Percentiles rank a stretch among this genome's conserved stretches.
These are phyloP conservation scores for Cheilosia variabilis DNA, from an alignment of 2,888 invertebrate species.

Conservation along the genomic window DNA sequence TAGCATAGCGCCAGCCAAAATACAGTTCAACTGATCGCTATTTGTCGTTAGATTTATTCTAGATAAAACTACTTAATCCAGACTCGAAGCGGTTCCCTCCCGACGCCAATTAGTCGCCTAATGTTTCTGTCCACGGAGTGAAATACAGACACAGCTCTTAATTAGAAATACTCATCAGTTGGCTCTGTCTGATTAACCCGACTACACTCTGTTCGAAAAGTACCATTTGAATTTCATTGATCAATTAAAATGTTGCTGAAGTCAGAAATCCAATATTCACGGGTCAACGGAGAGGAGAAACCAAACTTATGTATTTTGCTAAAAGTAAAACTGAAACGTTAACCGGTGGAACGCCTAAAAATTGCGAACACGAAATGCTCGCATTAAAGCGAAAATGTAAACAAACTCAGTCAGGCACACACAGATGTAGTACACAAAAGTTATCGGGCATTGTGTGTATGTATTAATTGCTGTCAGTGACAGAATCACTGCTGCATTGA, in stretches of 20 bases:
- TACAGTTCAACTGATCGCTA: too few species aligned
- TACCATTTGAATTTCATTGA: too few species aligned
- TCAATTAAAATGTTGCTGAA: too few species aligned
- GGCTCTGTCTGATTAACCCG: constrained; percentile 6
- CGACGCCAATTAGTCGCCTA: neutral
- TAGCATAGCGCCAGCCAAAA: neutral
- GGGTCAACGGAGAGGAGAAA: too few species aligned
- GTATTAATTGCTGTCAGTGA: neutral
- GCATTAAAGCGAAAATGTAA: constrained; percentile 30
- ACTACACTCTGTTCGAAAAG: too few species aligned
- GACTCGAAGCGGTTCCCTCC: neutral
- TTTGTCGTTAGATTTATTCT: neutral
- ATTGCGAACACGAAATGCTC: constrained; percentile 7
- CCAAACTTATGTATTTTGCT: too few species aligned
- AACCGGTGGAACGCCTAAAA: neutral
- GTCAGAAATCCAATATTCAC: too few species aligned
- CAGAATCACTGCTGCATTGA: neutral
- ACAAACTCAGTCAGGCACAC: constrained; percentile 13
- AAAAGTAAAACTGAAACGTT: neutral
- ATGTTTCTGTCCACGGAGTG: neutral
- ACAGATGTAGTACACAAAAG: neutral
- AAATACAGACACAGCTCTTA: neutral
- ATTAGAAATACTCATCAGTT: neutral
- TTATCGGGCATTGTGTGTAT: neutral
- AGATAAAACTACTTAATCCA: constrained; percentile 37